Evolutionary conservation across 2,888 invertebrate species (phyloP), one percentile per base, ranked within the genome.

Genomic region (Latheticus oryzae): DNA sequence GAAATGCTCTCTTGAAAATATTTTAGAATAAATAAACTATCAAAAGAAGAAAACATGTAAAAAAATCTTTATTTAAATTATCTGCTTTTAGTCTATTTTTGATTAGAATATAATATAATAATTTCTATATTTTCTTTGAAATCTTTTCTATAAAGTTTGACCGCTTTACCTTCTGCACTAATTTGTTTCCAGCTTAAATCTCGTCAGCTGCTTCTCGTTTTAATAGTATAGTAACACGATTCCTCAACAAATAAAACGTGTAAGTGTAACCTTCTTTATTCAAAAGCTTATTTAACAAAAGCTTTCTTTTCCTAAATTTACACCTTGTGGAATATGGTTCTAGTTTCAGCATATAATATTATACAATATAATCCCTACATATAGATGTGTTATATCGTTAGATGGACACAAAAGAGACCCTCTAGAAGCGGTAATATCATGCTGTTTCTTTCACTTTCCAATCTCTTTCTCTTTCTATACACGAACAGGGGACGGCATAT

Each of bases 261-360:
- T 71, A 69, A 70, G 67, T 69, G 64, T 71, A 68, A 65, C 64
- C 68, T 66, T 68, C 65, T 67, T 68, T 70, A 72, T 70, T 63
- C 66, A 61, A 43, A 43, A 68, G 67, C 61, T 66, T 60, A 53
- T 51, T 35, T n/a, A 56, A 59, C 68, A 69, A 68, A 67, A 67
- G 65, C 60, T 65, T 68, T 67, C 64, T 67, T 71, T 68, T 71
- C 62, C 63, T 57, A 60, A 69, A 67, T 69, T 70, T 67, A 67
- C 69, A 66, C 69, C 66, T 66, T 60, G 67, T 67, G 63, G 63
- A 67, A 60, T 60, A 53, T n/a, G n/a, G 45, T 35, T 58, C 55
- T 15, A 58, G 63, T 60, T 62, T 66, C 60, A 64, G 58, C 62
- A 62, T 69, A 68, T n/a, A n/a, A n/a, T n/a, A n/a, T 69, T 72